phyloP scores from a whole-genome alignment of 2,797 vertebrate genomes.

The Huso huso region DNA sequence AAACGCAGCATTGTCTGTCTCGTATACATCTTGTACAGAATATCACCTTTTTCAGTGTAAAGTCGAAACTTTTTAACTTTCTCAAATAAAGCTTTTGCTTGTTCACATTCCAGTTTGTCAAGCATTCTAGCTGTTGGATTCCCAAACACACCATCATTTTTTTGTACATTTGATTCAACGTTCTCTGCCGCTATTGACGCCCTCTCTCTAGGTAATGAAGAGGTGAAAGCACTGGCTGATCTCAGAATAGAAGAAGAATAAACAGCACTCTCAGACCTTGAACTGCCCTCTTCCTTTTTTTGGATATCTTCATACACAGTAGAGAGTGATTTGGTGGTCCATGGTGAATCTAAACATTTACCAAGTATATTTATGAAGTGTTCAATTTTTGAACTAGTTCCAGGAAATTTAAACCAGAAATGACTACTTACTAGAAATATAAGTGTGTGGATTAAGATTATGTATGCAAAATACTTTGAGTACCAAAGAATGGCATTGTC shows the following conservation, averaged over 20 bases:
- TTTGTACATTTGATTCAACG: slow-evolving; percentile 40
- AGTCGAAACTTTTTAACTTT: slow-evolving; percentile 23
- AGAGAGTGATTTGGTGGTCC: slow-evolving; percentile 91
- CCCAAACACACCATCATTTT: no score
- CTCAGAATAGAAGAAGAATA: no score
- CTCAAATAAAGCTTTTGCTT: slow-evolving; percentile 18
- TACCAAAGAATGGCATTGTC: slow-evolving; percentile 96
- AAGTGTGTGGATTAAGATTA: slow-evolving; percentile 92
- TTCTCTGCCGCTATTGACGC: slow-evolving; percentile 71
- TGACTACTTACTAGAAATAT: slow-evolving; percentile 98
- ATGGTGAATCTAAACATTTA: slow-evolving; percentile 96
- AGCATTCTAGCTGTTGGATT: background rate
- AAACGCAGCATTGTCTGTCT: slow-evolving; percentile 14
- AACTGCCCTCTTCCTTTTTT: slow-evolving; percentile 70
- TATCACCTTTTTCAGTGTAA: slow-evolving; percentile 22
- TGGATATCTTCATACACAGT: slow-evolving; percentile 94
- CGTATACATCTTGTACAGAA: slow-evolving; percentile 20
- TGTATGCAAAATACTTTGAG: slow-evolving; percentile 96
- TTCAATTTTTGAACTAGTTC: slow-evolving; percentile 96
- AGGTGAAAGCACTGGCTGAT: no score
- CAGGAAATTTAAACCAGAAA: slow-evolving; percentile 98
- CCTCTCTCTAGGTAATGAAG: slow-evolving; percentile 56
- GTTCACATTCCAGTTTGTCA: slow-evolving; percentile 15
- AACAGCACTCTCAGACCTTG: no score
- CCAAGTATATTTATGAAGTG: slow-evolving; percentile 95